Base-by-base conservation (phyloP, 2,888 invertebrate species). In the Pseudococcus longispinus region DNA sequence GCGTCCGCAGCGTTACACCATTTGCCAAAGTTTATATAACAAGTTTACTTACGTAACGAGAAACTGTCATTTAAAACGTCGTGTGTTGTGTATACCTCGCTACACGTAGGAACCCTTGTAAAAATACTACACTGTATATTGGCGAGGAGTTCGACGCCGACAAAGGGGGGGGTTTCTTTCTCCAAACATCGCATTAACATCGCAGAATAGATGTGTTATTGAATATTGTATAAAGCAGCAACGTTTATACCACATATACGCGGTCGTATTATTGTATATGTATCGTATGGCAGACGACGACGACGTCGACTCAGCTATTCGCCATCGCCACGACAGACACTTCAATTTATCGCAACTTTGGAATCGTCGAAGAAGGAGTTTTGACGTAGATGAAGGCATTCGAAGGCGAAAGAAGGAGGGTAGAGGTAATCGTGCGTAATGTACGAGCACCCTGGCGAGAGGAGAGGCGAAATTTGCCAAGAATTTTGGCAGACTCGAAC, bases 1-100 rank as follows among this genome's bases (percentile, higher is more conserved):
- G n/a, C n/a, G n/a, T n/a, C n/a, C n/a, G 37, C 4, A 5, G 8
- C 37, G 2, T 6, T 0, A 0, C 26, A 26, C 65, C 65, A 65
- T 65, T 65, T 65, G 65, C 65, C 15, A 65, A 65, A 65, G 65
- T 65, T 65, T 65, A 65, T 65, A 65, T 65, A 65, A 65, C 65
- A 65, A 65, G 65, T 65, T 65, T 65, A 65, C 65, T 65, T 65
- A 65, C 13, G 65, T 65, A 65, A 65, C 65, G 65, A 65, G 65
- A 65, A 65, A 65, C 65, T 65, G 65, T 65, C 65, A 65, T 65
- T 65, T 65, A 65, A 26, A 65, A 65, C 65, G 65, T 65, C 65
- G 26, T 26, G 3, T 26, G 60, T 13, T 4, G 18, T 51, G 4
- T 15, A 15, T 51, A n/a, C 51, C n/a, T n/a, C n/a, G n/a, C n/a